Evolutionary conservation across 1,140 invertebrate genomes (phyloP).

Genomic region (Lepidurus packardi): DNA sequence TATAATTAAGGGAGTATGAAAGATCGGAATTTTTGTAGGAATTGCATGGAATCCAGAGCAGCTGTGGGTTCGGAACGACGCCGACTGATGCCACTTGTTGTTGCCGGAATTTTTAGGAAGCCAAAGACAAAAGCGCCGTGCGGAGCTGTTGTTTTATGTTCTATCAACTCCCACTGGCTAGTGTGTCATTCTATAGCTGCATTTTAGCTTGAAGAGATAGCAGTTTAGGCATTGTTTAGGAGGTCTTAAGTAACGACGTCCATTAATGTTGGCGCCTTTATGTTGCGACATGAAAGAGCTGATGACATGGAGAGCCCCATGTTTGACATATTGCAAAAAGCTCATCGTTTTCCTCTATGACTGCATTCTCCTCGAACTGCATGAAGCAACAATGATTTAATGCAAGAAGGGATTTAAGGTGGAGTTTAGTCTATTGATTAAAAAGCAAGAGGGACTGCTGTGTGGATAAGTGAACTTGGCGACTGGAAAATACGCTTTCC

Average conservation of each 20-base stretch:
- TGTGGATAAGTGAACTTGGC: conserved; percentile 8
- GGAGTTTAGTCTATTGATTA: conserved; percentile 6
- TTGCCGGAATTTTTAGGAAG: not conserved
- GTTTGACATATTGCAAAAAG: not conserved
- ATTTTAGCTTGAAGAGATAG: not conserved
- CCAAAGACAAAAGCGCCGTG: not conserved
- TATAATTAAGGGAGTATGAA: no score
- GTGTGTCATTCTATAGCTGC: not conserved
- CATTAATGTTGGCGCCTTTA: not conserved
- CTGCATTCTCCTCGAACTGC: not conserved
- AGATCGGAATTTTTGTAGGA: no score
- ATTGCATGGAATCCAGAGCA: no score
- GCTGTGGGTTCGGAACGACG: no score
- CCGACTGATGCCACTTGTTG: conserved; percentile 1
- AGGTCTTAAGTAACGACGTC: not conserved
- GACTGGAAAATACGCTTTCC: not conserved
- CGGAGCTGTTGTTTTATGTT: not conserved
- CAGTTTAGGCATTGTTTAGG: not conserved
- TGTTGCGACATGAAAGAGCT: not conserved
- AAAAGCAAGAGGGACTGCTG: not conserved
- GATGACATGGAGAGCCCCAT: not conserved
- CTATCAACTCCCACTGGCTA: not conserved
- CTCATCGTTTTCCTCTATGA: not conserved
- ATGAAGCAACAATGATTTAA: not conserved
- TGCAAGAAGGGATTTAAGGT: not conserved